A percentile compares a stretch with the other conserved stretches of the same genome.
These are phyloP conservation scores for Ptychoptera albimana DNA, from an alignment of 2,888 invertebrate species.

Conservation along the genomic window DNA sequence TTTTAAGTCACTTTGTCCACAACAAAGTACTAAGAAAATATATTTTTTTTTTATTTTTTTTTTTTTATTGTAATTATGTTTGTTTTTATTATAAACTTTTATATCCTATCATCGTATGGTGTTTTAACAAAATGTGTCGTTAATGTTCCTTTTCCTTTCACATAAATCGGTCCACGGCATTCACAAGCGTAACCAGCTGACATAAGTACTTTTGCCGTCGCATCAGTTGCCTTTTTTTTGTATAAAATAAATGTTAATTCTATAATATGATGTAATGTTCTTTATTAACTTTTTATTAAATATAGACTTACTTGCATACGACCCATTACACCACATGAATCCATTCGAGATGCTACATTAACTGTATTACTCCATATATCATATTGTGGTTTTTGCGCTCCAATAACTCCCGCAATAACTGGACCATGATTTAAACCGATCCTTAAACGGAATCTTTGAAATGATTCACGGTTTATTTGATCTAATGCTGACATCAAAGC, in stretches of 20 bases:
- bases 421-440: constrained; percentile 45
- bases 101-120: constrained; percentile 47
- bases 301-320: constrained; percentile 48
- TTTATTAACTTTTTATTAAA: background rate
- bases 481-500: constrained; percentile 84
- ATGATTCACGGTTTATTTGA: constrained; percentile 90
- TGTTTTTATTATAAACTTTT: constrained; percentile 7
- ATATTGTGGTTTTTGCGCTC: constrained; percentile 94
- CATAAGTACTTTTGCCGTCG: constrained; percentile 68
- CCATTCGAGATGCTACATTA: constrained; percentile 94
- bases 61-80: too few species aligned
- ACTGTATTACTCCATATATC: constrained; percentile 99
- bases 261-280: background rate
- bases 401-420: constrained; percentile 92
- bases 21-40: too few species aligned
- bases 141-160: constrained; percentile 88
- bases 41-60: too few species aligned
- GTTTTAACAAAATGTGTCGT: constrained; percentile 87
- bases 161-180: constrained; percentile 80
- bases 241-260: background rate
- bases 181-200: constrained; percentile 75
- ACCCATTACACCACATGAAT: constrained; percentile 84
- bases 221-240: constrained; percentile 50
- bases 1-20: too few species aligned
- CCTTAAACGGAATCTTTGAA: constrained; percentile 86